Percentiles rank a stretch among this genome's conserved stretches.
Conservation (phyloP, 2,888 invertebrate species). For the Scrobipalpa atriplicella region DNA sequence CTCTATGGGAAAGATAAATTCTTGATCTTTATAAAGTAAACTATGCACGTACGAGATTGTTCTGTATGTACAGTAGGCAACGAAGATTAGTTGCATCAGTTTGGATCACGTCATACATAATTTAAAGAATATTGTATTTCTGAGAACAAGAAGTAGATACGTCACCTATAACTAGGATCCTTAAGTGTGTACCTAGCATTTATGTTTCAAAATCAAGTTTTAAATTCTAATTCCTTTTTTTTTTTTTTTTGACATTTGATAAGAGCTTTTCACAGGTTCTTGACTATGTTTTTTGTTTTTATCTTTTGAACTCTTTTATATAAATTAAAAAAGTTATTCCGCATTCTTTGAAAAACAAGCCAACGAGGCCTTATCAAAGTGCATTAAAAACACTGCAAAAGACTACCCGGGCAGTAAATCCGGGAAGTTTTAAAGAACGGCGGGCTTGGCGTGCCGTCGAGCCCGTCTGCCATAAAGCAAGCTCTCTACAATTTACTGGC, state of each 20-base stretch:
- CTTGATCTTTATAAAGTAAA: constrained; percentile 1
- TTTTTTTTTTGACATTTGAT: too few species aligned
- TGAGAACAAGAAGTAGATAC: background rate
- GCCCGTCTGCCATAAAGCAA: constrained; percentile 53
- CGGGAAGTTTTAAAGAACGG: constrained; percentile 40
- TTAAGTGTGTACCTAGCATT: too few species aligned
- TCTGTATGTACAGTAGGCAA: constrained; percentile 14
- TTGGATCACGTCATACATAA: constrained; percentile 13
- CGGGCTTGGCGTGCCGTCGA: constrained; percentile 55
- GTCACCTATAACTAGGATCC: too few species aligned
- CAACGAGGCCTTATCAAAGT: constrained; percentile 9
- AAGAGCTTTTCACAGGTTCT: too few species aligned
- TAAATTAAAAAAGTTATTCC: too few species aligned
- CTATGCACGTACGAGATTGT: constrained; percentile 8
- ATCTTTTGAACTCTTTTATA: too few species aligned
- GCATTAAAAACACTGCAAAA: constrained; percentile 26
- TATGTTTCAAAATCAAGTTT: too few species aligned
- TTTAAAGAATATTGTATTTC: constrained; percentile 12
- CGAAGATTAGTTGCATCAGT: constrained; percentile 21
- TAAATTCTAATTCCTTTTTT: too few species aligned
- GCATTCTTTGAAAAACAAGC: background rate
- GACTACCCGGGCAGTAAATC: constrained; percentile 31
- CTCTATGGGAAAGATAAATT: constrained; percentile 20
- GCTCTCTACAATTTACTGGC: constrained; percentile 70
- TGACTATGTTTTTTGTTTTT: too few species aligned